Base-by-base conservation (phyloP, 1,140 invertebrate genomes). In the Condylostylus longicornis region DNA sequence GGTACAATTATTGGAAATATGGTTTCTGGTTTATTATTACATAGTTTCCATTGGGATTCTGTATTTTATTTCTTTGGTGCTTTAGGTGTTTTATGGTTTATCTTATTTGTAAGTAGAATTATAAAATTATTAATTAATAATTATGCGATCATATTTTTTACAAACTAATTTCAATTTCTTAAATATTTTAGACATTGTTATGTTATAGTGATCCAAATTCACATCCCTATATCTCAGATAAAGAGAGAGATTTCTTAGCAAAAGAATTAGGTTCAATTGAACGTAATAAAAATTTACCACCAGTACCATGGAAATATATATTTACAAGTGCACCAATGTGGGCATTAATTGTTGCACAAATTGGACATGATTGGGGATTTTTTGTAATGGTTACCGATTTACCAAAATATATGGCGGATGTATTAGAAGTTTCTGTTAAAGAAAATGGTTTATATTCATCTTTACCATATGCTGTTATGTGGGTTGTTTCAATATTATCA, bases 321-420 rank as follows among this genome's bases (percentile, higher is more conserved):
- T 57, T 93, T 0, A 80, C 72, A 7, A 91, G 81, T 2, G 58
- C 71, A 12, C 78, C 81, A 3, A 66, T 84, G 20, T 79, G 77
- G 71, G 79, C 79, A 0, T 55, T 85, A 14, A 65, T 84, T 1
- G 67, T 69, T 33, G 79, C 85, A 10, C 65, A 65, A 43, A 70
- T 88, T 49, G 83, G 84, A 14, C 84, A 91, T 62, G 87, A 93
- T 61, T 95, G 88, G 87, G 86, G 84, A 20, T 87, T 90, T 58
- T 94, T 93, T 53, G 93, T 86, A 3, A 82, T 93, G 71, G 74
- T 94, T 1, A 90, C 85, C 5, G 82, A 89, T 57, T 63, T 96
- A 13, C 90, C 90, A 2, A 86, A 84, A 69, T 96, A 90, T 62
- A 84, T 96, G 77, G 77, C 77, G 42, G 77, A 82, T 54, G 79